Evolutionary conservation across 2,888 invertebrate genomes (phyloP), one percentile per base, ranked within the genome.

Genomic region (Aromia moschata): DNA sequence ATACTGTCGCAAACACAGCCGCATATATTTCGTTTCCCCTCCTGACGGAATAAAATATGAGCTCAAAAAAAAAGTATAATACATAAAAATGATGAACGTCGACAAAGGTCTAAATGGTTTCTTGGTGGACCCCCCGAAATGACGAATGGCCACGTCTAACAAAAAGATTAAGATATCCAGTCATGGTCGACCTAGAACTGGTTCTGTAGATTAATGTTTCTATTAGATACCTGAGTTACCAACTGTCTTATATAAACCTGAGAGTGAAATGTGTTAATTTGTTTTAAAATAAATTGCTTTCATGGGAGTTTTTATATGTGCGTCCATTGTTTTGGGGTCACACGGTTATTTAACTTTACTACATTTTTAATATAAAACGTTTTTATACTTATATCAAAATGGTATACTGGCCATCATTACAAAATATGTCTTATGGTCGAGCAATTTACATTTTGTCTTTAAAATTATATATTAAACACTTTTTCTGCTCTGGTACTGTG

Each of bases 141-240:
- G 72, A 72, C 62, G 68, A 66, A 72, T 68, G 64, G 51, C 55
- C 59, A 63, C 54, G 37, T 38, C 49, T 49, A 58, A 69, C 70
- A 71, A 68, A 70, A 63, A 68, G 65, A 72, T 71, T 67, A 67
- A 71, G 70, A 71, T 70, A 69, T 71, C 63, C 67, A 66, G 67
- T 64, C 62, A 69, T 71, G 70, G 63, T 65, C 64, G 51, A 58
- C 56, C 49, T 51, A 56, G 54, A 63, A 62, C 65, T 65, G 62
- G 63, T 65, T 62, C 52, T 61, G 56, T 58, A 60, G 62, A 65
- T 60, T 59, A 56, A 60, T 62, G 62, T 58, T 58, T 56, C 52
- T 53, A 56, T 58, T 47, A 45, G 25, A 53, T 44, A 16, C 20
- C 54, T 56, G 43, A 44, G 20, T 56, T 49, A 49, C 37, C 46